Evolutionary conservation across 2,888 invertebrate species (phyloP), one percentile per base, ranked within the genome.

Genomic region (Agrotis ipsilon): DNA sequence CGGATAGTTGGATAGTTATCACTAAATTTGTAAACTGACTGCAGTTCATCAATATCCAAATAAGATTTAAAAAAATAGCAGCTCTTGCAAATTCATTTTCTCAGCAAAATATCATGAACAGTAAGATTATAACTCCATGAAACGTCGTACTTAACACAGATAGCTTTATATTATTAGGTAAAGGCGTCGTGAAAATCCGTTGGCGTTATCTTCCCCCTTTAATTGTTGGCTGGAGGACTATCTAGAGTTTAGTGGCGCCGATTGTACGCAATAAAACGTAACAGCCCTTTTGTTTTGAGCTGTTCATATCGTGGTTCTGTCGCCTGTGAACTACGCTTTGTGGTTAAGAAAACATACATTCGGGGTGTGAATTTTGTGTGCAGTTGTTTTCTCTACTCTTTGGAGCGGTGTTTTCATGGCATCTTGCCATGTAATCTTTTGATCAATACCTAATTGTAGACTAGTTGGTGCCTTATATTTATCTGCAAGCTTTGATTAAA

Each of bases 161-260:
- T 76, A 82, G 78, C 78, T 77, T 85, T 71, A 82, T 69, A 74
- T 61, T 77, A 71, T 67, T 80, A 86, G 82, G 85, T 82, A 85
- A 86, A 90, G 89, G 89, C 87, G 87, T 87, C 87, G 88, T 88
- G 86, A 89, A 87, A 88, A 88, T 87, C 87, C 88, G 78, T 76
- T 71, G 88, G 90, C 88, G 89, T 92, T 94, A 94, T 93, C 94
- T 91, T 68, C 79, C 86, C 90, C 89, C 90, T 93, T 92, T 94
- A 94, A 94, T 94, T 94, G 94, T 92, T 91, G 92, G 90, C 90
- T 82, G 89, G 92, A 92, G 92, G 89, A 90, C 93, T 90, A 92
- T 92, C 93, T 89, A 87, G 87, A 86, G 89, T 90, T 92, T 91
- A 91, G 90, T 89, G 87, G 86, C 89, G 83, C 85, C 90, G 92